Percentiles rank a stretch among this genome's conserved stretches.
phyloP scores from a whole-genome alignment of 1,140 invertebrate species.

The Trichoplusia ni region DNA sequence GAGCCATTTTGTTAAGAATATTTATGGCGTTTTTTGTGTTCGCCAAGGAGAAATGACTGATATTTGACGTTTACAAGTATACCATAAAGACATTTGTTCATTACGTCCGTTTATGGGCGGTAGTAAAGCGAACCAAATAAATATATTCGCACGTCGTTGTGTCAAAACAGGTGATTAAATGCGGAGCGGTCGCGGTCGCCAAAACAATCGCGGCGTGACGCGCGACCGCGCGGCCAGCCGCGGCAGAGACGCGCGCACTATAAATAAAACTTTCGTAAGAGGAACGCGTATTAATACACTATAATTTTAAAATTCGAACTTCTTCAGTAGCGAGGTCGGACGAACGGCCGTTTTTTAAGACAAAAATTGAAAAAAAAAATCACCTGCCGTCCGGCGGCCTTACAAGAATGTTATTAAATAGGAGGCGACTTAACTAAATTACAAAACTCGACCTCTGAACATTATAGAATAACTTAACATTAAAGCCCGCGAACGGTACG shows the following conservation, averaged over 20 bases:
- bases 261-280: slow-evolving; percentile 62
- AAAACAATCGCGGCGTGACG: slow-evolving; percentile 31
- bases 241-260: slow-evolving; percentile 49
- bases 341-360: slow-evolving; percentile 46
- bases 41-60: slow-evolving; percentile 63
- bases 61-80: slow-evolving; percentile 74
- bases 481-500: slow-evolving; percentile 35
- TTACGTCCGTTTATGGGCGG: slow-evolving; percentile 63
- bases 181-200: slow-evolving; percentile 18
- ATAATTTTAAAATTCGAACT: slow-evolving; percentile 73
- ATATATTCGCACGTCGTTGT: slow-evolving; percentile 65
- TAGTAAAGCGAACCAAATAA: slow-evolving; percentile 55
- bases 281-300: slow-evolving; percentile 68
- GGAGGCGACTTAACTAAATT: slow-evolving; percentile 78
- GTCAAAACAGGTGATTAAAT: slow-evolving; percentile 47
- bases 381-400: slow-evolving; percentile 60
- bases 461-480: slow-evolving; percentile 73
- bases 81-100: slow-evolving; percentile 72
- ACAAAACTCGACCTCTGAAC: slow-evolving; percentile 74
- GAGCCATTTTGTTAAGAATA: slow-evolving; percentile 72
- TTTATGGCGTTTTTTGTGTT: slow-evolving; percentile 72
- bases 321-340: slow-evolving; percentile 69
- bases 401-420: slow-evolving; percentile 73
- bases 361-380: slow-evolving; percentile 58
- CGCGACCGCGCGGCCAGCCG: slow-evolving; percentile 30